phyloP scores from a whole-genome alignment of 2,797 vertebrate genomes.

The Myotis pilosus region DNA sequence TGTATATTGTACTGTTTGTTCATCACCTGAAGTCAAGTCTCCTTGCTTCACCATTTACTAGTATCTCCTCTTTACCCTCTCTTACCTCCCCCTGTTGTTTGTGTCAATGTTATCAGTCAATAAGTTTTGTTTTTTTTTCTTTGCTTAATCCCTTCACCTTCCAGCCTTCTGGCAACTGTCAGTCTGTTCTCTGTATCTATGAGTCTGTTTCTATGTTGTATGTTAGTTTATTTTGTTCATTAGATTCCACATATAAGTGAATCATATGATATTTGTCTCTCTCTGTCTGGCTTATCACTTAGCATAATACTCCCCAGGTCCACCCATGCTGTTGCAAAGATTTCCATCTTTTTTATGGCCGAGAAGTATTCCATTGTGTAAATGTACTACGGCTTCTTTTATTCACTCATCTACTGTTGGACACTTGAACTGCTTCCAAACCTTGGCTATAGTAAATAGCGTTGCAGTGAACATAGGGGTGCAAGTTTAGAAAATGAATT shows the following conservation, averaged over 20 bases:
- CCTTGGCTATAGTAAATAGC: neutral
- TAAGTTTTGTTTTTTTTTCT: neutral
- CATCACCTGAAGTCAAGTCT: neutral
- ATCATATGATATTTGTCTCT: neutral
- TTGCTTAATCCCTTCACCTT: neutral
- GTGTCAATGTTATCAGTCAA: neutral
- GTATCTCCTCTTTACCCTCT: neutral
- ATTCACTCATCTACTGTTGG: neutral
- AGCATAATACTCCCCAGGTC: neutral
- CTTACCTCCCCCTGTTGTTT: neutral
- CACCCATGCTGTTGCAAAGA: neutral
- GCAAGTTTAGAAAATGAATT: neutral
- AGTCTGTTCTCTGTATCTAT: neutral
- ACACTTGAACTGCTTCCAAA: neutral
- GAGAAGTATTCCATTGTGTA: neutral
- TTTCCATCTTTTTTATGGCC: neutral
- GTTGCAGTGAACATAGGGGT: neutral
- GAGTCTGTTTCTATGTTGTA: neutral
- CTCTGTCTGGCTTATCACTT: neutral
- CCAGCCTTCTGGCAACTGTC: neutral
- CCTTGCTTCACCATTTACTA: neutral
- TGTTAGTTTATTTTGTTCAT: neutral
- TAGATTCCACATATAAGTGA: neutral
- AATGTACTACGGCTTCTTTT: neutral
- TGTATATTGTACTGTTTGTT: neutral